A percentile compares a stretch with the other conserved stretches of the same genome.
These are phyloP conservation scores for Pemphredon lugubris DNA, from an alignment of 2,888 invertebrate genomes.

Conservation along the genomic window DNA sequence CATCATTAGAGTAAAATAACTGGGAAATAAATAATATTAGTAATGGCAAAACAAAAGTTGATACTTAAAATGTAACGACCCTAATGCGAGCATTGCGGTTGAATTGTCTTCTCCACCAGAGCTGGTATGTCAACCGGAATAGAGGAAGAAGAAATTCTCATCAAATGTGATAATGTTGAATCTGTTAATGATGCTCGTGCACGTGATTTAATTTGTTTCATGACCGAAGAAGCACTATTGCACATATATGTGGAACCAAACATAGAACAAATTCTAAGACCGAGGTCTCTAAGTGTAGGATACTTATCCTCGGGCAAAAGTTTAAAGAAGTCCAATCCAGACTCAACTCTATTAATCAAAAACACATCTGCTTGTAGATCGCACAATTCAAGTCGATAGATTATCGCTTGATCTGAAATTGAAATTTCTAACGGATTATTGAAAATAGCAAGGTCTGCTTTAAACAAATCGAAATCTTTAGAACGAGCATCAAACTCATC, in stretches of 20 bases:
- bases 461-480: background rate
- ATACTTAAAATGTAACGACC: no score
- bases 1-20: no score
- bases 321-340: constrained; percentile 10
- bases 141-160: constrained; percentile 1
- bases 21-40: no score
- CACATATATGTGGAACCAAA: constrained; percentile 62
- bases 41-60: no score
- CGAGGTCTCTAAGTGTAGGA: constrained; percentile 81
- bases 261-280: constrained; percentile 84
- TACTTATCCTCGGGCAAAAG: background rate
- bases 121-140: background rate
- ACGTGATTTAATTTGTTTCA: constrained; percentile 6
- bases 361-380: constrained; percentile 3
- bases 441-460: constrained; percentile 1
- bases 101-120: no score
- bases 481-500: background rate
- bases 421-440: constrained; percentile 3
- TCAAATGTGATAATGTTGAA: background rate
- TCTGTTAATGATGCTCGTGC: constrained; percentile 4
- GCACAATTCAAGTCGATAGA: background rate
- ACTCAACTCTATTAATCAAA: background rate
- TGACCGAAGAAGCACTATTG: constrained; percentile 21
- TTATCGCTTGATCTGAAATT: background rate
- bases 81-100: no score